A percentile compares a stretch with the other conserved stretches of the same genome.
phyloP scores from a whole-genome alignment of 2,797 vertebrate species.

The Typhlichthys eigenmanni region DNA sequence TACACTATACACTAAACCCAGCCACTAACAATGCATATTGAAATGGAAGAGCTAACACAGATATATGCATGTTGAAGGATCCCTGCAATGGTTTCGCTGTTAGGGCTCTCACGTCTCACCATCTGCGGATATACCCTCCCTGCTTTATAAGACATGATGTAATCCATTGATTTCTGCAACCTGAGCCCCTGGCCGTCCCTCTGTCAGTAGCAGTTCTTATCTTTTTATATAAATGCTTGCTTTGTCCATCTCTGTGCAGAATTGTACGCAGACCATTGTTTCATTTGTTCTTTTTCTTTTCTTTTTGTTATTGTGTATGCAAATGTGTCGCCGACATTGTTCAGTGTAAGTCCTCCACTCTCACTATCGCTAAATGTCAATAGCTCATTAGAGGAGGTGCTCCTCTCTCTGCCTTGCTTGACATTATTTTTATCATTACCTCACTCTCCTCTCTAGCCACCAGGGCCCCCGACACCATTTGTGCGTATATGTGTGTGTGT shows the following conservation, averaged over 20 bases:
- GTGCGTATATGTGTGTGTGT: conserved; percentile 19
- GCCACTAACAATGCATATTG: too few species aligned
- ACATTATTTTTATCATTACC: conserved; percentile 58
- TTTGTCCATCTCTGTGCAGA: background rate
- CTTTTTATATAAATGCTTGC: conserved; percentile 11
- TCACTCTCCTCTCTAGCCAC: conserved; percentile 49
- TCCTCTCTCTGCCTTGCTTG: conserved; percentile 15
- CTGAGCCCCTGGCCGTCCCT: conserved; percentile 11
- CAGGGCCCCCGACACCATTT: conserved; percentile 38
- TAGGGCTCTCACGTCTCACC: background rate
- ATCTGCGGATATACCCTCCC: conserved; percentile 1
- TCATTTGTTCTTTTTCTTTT: background rate
- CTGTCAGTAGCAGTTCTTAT: background rate
- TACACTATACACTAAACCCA: too few species aligned
- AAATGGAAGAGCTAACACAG: too few species aligned
- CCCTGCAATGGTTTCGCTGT: too few species aligned
- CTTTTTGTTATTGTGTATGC: background rate
- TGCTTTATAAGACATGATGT: conserved; percentile 12
- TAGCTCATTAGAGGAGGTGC: conserved; percentile 59
- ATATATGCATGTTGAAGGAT: too few species aligned
- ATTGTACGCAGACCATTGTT: conserved; percentile 14
- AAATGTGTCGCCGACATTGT: conserved; percentile 18
- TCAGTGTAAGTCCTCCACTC: conserved; percentile 26
- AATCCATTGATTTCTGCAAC: conserved; percentile 30
- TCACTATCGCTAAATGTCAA: conserved; percentile 58